These are phyloP conservation scores for Melipona quadrifasciata DNA, from an alignment of 1,140 invertebrate genomes.

Conservation along the genomic window DNA sequence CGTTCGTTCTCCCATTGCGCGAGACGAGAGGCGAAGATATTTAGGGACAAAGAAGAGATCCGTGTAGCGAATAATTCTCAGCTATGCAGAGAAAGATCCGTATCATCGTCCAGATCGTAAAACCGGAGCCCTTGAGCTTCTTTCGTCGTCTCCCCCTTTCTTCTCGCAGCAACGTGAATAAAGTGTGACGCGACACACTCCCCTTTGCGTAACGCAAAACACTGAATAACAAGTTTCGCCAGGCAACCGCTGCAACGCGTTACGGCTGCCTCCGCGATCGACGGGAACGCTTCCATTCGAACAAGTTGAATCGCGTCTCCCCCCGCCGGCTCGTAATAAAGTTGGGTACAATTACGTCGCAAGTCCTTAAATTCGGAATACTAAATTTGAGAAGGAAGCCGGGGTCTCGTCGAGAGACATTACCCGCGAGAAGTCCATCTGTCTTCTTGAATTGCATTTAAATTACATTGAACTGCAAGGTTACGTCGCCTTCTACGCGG, in stretches of 20 bases:
- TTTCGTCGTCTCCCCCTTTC: background rate
- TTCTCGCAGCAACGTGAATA: background rate
- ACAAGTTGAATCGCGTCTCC: background rate
- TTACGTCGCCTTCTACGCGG: background rate
- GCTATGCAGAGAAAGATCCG: background rate
- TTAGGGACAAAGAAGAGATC: background rate
- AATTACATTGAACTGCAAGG: conserved; percentile 1
- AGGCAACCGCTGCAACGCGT: background rate
- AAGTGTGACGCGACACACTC: background rate
- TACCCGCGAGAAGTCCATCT: background rate
- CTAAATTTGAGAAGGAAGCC: background rate
- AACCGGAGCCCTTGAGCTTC: background rate
- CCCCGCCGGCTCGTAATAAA: background rate
- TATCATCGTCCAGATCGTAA: conserved; percentile 5
- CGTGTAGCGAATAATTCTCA: background rate
- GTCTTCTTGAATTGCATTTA: background rate
- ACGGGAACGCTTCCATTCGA: too few relatives aligned
- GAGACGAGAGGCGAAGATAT: background rate
- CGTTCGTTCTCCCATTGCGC: background rate
- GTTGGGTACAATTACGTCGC: background rate
- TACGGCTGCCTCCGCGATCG: background rate
- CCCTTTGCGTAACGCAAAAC: background rate
- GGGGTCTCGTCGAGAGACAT: background rate
- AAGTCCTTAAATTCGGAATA: background rate
- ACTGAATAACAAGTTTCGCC: background rate